Conservation (phyloP, 2,113 vertebrate species). For the Trinectes maculatus region DNA sequence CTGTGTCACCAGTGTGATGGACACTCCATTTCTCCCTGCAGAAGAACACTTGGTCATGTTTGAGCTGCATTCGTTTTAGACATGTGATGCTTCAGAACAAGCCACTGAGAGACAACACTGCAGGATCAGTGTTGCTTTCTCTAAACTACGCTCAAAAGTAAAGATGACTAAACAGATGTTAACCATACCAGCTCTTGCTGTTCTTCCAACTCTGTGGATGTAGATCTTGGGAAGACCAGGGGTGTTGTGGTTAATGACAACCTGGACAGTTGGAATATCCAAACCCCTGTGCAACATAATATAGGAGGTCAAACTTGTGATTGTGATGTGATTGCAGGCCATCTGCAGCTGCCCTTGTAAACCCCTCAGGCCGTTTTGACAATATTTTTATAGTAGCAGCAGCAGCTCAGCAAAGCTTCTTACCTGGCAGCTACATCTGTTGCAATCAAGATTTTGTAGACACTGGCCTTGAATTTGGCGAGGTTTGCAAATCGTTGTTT, state of each 20-base stretch:
- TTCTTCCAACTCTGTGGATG: slow-evolving; percentile 94
- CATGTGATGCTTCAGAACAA: accelerated
- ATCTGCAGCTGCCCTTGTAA: not conserved
- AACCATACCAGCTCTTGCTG: slow-evolving; percentile 90
- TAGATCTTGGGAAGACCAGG: slow-evolving; percentile 94
- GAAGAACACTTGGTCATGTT: not conserved
- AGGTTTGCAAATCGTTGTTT: slow-evolving; percentile 92
- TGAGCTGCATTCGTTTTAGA: not conserved
- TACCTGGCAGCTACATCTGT: slow-evolving; percentile 95
- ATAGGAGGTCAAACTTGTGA: not conserved
- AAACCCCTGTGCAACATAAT: slow-evolving; percentile 83
- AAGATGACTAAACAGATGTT: not conserved
- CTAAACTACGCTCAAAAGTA: not conserved
- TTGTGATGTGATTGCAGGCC: not conserved
- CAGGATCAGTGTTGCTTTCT: not conserved
- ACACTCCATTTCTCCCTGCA: slow-evolving; percentile 88
- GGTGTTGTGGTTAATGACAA: slow-evolving; percentile 96
- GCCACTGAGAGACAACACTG: not conserved
- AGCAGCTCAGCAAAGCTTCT: not conserved
- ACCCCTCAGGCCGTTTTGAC: not conserved
- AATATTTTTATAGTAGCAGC: not conserved
- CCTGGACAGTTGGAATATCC: slow-evolving; percentile 94
- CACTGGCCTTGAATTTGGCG: slow-evolving; percentile 95
- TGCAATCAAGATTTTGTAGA: slow-evolving; percentile 93
- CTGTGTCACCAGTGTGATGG: slow-evolving; percentile 94